Evolutionary conservation across 2,113 vertebrate genomes (phyloP).

Genomic region (Odocoileus virginianus): DNA sequence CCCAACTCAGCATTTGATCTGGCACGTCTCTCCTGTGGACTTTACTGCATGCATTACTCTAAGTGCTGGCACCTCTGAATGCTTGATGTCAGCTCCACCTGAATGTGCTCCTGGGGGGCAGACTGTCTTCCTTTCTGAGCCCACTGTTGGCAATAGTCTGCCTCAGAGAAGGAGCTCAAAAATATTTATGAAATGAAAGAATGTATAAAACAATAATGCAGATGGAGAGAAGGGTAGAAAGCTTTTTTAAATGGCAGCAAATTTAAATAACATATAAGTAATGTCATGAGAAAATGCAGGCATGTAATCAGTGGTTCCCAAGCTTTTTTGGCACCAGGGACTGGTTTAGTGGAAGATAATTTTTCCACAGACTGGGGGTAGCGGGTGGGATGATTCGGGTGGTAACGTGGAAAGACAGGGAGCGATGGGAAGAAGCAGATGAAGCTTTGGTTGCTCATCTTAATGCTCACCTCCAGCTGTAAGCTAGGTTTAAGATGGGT

Average conservation of each 20-base stretch:
- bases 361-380: neutral
- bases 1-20: neutral
- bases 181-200: neutral
- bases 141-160: neutral
- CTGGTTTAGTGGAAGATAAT: neutral
- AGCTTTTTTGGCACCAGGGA: neutral
- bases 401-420: neutral
- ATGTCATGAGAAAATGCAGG: neutral
- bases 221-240: neutral
- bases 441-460: neutral
- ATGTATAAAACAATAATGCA: neutral
- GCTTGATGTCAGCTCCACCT: neutral
- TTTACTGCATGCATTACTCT: neutral
- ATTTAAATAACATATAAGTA: neutral
- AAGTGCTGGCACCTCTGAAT: too few relatives aligned
- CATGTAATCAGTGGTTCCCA: neutral
- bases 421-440: neutral
- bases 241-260: neutral
- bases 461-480: neutral
- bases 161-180: neutral
- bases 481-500: neutral
- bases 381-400: neutral
- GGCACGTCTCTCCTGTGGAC: rapidly evolving
- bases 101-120: neutral
- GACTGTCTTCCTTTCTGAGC: neutral